phyloP scores from a whole-genome alignment of 2,888 invertebrate genomes.

The Thumatha senex region DNA sequence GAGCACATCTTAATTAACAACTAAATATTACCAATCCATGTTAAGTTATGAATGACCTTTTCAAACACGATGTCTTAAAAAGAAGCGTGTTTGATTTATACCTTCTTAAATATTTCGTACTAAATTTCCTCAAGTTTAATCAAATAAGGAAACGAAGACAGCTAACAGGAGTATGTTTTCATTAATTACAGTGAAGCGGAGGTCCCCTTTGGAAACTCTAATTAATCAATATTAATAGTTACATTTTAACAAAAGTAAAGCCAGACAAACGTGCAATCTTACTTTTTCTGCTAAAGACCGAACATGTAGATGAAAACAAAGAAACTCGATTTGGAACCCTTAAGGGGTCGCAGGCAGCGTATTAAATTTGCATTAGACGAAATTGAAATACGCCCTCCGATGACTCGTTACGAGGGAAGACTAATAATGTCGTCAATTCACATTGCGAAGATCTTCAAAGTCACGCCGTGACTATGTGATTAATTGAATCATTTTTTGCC shows the following conservation, averaged over 20 bases:
- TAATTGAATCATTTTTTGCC: conserved; percentile 78
- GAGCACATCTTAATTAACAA: no score
- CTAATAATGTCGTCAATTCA: conserved; percentile 79
- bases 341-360: conserved; percentile 67
- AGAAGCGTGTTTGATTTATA: no score
- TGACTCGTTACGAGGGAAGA: conserved; percentile 74
- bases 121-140: conserved; percentile 16
- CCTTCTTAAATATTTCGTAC: no score
- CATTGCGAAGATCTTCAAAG: conserved; percentile 67
- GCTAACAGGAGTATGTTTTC: conserved; percentile 34
- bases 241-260: conserved; percentile 65
- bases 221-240: conserved; percentile 75
- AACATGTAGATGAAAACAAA: conserved; percentile 66
- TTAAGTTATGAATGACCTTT: no score
- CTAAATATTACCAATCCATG: no score
- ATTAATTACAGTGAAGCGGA: conserved; percentile 32
- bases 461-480: conserved; percentile 79
- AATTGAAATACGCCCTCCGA: conserved; percentile 81
- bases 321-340: conserved; percentile 72
- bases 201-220: conserved; percentile 51
- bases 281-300: conserved; percentile 35
- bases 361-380: conserved; percentile 83
- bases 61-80: no score
- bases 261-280: conserved; percentile 29
- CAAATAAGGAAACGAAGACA: conserved; percentile 33